Evolutionary conservation across 2,888 invertebrate genomes (phyloP), one percentile per base, ranked within the genome.

Genomic region (Brenthis hecate): DNA sequence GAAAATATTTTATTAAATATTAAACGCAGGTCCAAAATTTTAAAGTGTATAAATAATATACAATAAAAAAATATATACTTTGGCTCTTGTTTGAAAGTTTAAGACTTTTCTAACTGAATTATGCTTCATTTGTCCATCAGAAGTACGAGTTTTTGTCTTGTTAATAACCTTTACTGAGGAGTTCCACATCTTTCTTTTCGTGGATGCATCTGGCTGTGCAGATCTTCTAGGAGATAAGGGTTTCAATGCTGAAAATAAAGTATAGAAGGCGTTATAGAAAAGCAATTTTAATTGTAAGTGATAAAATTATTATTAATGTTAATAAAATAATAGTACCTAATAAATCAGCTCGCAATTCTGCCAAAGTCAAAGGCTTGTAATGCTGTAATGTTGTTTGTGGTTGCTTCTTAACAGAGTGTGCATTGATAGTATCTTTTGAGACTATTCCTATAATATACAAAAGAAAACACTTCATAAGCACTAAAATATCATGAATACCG

Each of bases 41-140:
- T n/a, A 51, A 51, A 51, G 16, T n/a, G 51, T 51, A 4, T 4
- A 28, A 28, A 28, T 28, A 28, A 28, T 28, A 28, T 5, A 4
- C 4, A 28, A 28, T 28, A 50, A 56, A 11, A 58, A 47, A 16
- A 47, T 3, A 16, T 78, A 78, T 69, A 85, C 86, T 73, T 81
- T 83, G 6, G 82, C 75, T 72, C 81, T 83, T 13, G 83, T 76
- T 72, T 87, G 87, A 75, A 90, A 90, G 68, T 88, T 84, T 0
- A 91, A 81, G n/a, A 85, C 83, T 85, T 92, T 92, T 73, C 88
- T 81, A 2, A 87, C 90, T 64, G 85, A 75, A 72, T 84, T 84
- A 65, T 84, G 73, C 71, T 83, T 86, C 68, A 85, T 73, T 32
- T 85, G 82, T 2, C 83, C 85, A 69, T 86, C 80, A 8, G 80